Evolutionary conservation across 2,888 invertebrate species (phyloP).

Genomic region (Meteorus colon): DNA sequence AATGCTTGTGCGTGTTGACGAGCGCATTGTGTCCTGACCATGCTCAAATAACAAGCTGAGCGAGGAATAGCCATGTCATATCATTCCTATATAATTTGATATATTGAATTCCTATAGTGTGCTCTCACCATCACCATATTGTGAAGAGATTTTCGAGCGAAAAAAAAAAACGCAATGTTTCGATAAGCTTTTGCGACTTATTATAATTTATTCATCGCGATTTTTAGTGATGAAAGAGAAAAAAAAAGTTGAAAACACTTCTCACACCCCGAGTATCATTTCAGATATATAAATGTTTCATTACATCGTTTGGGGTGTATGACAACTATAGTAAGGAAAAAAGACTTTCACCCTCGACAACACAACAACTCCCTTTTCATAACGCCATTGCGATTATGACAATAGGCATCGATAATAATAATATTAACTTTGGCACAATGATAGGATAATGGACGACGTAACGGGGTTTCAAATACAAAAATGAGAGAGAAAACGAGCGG

Average conservation of each 20-base stretch:
- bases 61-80: constrained; percentile 65
- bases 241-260: background rate
- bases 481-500: constrained; percentile 43
- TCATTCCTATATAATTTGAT: constrained; percentile 56
- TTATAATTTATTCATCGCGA: background rate
- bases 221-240: background rate
- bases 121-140: background rate
- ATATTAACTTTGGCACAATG: constrained; percentile 52
- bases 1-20: constrained; percentile 58
- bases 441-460: constrained; percentile 56
- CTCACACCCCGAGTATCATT: constrained; percentile 15
- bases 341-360: constrained; percentile 21
- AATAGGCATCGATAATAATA: constrained; percentile 52
- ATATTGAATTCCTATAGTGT: background rate
- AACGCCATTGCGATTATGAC: constrained; percentile 48
- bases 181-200: background rate
- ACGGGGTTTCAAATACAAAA: constrained; percentile 48
- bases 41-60: constrained; percentile 62
- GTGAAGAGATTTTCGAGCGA: background rate
- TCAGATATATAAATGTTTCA: constrained; percentile 39
- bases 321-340: constrained; percentile 27
- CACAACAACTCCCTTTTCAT: constrained; percentile 26
- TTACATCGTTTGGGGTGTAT: constrained; percentile 33
- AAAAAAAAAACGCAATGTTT: background rate
- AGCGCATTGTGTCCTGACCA: constrained; percentile 63